These are phyloP conservation scores for Trachelus iudaicus DNA, from an alignment of 2,888 invertebrate species.

Conservation along the genomic window DNA sequence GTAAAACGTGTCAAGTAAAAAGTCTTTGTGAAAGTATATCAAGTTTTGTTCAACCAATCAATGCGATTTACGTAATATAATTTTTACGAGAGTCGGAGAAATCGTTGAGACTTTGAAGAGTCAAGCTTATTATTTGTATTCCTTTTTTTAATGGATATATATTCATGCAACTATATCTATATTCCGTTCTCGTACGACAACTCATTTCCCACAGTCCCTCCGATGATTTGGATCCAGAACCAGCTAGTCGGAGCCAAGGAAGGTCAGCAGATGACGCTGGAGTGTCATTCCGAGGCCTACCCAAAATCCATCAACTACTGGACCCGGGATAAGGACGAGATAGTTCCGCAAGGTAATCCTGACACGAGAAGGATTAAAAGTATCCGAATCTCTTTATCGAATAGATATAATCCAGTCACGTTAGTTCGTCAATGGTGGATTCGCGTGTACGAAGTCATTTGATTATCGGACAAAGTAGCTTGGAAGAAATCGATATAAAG, in stretches of 20 bases:
- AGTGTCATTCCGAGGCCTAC: constrained; percentile 70
- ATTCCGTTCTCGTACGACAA: constrained; percentile 4
- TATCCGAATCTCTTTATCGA: not conserved
- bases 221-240: constrained; percentile 70
- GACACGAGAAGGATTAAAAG: not conserved
- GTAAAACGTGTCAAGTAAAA: not conserved
- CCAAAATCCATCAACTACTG: constrained; percentile 72
- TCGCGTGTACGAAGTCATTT: not conserved
- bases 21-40: not conserved
- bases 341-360: constrained; percentile 67
- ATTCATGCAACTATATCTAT: constrained; percentile 1
- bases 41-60: not conserved
- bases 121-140: not conserved
- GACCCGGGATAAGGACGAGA: constrained; percentile 68
- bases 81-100: not conserved
- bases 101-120: not conserved
- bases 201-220: constrained; percentile 65
- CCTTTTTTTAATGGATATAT: constrained; percentile 1
- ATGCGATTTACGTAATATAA: not conserved
- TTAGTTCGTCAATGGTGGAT: not conserved
- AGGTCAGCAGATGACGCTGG: constrained; percentile 68
- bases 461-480: not conserved
- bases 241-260: constrained; percentile 69
- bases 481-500: not conserved
- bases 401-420: not conserved